A percentile compares a stretch with the other conserved stretches of the same genome.
These are phyloP conservation scores for Pammene aurita DNA, from an alignment of 2,888 invertebrate genomes.

Conservation along the genomic window DNA sequence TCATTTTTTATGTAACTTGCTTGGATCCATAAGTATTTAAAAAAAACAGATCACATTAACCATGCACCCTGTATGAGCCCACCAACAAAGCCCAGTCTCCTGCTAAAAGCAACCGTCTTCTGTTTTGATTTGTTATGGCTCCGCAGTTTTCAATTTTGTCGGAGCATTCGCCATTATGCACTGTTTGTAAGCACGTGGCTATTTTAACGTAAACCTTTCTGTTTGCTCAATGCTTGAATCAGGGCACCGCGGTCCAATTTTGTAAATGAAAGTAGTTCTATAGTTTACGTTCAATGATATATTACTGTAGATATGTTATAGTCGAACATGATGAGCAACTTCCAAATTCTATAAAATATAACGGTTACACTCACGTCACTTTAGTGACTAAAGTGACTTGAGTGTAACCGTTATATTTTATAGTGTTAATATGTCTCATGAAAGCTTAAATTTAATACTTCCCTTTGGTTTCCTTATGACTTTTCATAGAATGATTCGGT, in stretches of 20 bases:
- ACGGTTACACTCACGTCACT: no score
- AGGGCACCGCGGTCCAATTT: constrained; percentile 37
- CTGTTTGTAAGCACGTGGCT: constrained; percentile 40
- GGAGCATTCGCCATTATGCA: constrained; percentile 37
- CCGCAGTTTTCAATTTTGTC: constrained; percentile 37
- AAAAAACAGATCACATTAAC: not conserved
- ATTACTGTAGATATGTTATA: no score
- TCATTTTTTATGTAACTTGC: no score
- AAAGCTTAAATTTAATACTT: no score
- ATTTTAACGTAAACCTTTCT: constrained; percentile 38
- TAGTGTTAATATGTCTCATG: no score
- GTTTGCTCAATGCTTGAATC: constrained; percentile 37
- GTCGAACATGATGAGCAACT: no score
- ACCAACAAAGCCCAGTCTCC: constrained; percentile 24
- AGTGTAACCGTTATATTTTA: no score
- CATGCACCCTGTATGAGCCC: constrained; percentile 11
- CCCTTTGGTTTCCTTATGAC: no score
- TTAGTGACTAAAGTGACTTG: no score
- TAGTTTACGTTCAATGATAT: constrained; percentile 28
- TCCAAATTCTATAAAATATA: no score
- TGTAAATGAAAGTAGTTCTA: constrained; percentile 31
- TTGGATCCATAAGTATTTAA: not conserved
- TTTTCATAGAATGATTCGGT: no score
- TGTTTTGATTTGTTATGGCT: constrained; percentile 42
- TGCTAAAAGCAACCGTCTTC: constrained; percentile 22